Base-by-base conservation (phyloP, 2,113 vertebrate species). In the Turnix velox region DNA sequence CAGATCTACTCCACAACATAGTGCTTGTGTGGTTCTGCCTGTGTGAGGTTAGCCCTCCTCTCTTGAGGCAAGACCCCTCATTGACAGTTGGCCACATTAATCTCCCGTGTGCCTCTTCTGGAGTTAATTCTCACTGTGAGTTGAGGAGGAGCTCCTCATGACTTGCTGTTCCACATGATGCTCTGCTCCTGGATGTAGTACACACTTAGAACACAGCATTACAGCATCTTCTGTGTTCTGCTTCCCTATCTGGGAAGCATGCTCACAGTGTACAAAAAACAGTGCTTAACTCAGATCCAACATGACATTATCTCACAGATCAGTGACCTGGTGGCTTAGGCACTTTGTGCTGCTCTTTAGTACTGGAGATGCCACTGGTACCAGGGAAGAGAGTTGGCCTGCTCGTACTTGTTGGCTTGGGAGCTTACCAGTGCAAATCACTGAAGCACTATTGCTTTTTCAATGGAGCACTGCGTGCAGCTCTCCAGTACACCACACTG, bases 401-500 rank as follows among this genome's bases (percentile, higher is more conserved):
- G 24, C 33, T 83, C 25, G 7, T 15, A 16, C 7, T 1, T 17
- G 6, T 65, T 84, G 40, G 55, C 68, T 75, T 0, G 0, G 30
- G 31, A n/a, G 25, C 28, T 46, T n/a, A n/a, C n/a, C n/a, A n/a
- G 28, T 71, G 54, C 71, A 35, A 52, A 37, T 23, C 33, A n/a
- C 37, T 68, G 49, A 87, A 72, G 45, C 37, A 7, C 57, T 42
- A 3, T 27, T 1, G 0, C 35, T 75, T 14, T 87, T 80, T 39
- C 81, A 87, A 14, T 10, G 37, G 8, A 82, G 75, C 4, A 2
- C 42, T 69, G 75, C 25, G 8, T 1, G 3, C 59, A 40, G 40
- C 48, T 87, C n/a, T 46, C 27, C 46, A 31, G 48, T 46, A 51
- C 27, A 89, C 46, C 46, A 35, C 15, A 16, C 31, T 66, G 62